These are phyloP conservation scores for Cydia fagiglandana DNA, from an alignment of 1,140 invertebrate genomes.

Conservation along the genomic window DNA sequence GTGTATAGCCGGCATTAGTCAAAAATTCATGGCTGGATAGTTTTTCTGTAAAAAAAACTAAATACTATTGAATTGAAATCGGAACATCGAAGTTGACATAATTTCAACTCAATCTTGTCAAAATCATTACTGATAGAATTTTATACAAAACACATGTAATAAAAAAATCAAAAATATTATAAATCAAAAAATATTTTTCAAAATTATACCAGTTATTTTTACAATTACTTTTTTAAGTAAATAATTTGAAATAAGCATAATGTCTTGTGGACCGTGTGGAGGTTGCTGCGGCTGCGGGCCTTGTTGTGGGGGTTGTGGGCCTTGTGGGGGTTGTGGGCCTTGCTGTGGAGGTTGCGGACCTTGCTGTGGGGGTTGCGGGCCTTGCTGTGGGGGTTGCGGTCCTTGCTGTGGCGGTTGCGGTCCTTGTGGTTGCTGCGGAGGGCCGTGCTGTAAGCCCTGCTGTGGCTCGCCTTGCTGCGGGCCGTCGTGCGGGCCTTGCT, in stretches of 20 bases:
- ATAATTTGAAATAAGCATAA: neutral
- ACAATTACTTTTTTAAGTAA: neutral
- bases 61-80: neutral
- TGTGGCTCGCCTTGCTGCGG: neutral
- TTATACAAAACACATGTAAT: neutral
- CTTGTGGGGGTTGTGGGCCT: neutral
- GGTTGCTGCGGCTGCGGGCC: neutral
- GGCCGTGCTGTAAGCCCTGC: neutral
- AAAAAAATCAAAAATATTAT: neutral
- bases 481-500: neutral
- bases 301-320: neutral
- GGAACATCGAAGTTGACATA: neutral
- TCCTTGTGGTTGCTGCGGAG: too few species aligned
- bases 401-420: neutral
- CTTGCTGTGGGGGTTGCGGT: neutral
- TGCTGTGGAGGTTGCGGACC: neutral
- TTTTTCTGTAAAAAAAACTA: neutral
- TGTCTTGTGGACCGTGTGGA: conserved; percentile 6
- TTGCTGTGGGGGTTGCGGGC: neutral
- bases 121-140: neutral
- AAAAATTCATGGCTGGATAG: neutral
- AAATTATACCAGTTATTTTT: neutral
- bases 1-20: too few species aligned
- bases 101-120: neutral
- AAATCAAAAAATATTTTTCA: neutral